Percentiles rank a stretch among this genome's conserved stretches.
These are phyloP conservation scores for Amphimedon queenslandica DNA, from an alignment of 37 sponge, comb jelly and placozoan genomes.

Conservation along the genomic window DNA sequence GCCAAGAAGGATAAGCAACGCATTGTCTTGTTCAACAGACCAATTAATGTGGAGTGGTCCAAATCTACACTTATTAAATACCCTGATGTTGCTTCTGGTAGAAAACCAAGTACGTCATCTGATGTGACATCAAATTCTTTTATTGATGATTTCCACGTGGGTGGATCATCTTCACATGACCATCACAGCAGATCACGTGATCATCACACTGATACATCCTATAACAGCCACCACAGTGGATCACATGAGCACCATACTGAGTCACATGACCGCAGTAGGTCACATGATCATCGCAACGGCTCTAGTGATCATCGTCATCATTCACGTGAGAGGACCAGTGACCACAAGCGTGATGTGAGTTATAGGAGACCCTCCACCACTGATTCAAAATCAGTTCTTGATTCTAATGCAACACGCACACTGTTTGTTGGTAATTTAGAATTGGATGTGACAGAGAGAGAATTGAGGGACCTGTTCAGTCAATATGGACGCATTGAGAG, in stretches of 20 bases:
- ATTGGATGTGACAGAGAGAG: constrained; percentile 69
- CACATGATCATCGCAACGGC: constrained; percentile 1
- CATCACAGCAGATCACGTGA: background rate
- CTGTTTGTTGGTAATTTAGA: constrained; percentile 95
- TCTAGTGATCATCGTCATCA: background rate
- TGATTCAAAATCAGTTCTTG: constrained; percentile 20
- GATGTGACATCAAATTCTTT: background rate
- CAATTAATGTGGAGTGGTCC: constrained; percentile 66
- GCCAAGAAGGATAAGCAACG: constrained; percentile 44
- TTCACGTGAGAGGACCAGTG: background rate
- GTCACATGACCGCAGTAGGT: background rate
- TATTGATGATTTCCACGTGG: background rate
- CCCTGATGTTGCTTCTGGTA: constrained; percentile 7
- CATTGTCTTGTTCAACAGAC: constrained; percentile 29
- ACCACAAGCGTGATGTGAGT: constrained; percentile 9
- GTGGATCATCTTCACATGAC: background rate
- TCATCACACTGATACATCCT: background rate
- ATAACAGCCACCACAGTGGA: background rate
- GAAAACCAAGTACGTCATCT: background rate
- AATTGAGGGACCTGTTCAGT: constrained; percentile 77
- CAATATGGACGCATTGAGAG: constrained; percentile 82
- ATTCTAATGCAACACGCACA: constrained; percentile 86
- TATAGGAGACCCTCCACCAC: background rate
- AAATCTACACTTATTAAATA: constrained; percentile 53
- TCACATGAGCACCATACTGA: background rate